Base-by-base conservation (phyloP, 1,140 invertebrate species). In the Temnothorax curvispinosus region DNA sequence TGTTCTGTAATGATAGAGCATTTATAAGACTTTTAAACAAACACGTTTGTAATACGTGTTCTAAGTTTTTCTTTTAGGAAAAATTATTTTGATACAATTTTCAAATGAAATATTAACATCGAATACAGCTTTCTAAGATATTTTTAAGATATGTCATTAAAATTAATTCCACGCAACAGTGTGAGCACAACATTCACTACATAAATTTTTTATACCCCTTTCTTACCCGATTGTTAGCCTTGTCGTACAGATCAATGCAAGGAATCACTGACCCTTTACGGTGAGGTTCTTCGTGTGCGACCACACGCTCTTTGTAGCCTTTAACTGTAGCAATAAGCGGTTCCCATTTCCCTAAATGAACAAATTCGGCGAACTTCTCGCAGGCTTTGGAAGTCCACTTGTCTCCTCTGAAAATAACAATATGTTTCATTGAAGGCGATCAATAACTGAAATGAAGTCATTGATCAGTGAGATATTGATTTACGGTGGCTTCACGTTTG, bases 241-340 rank as follows among this genome's bases (percentile, higher is more conserved):
- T 87, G 38, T 94, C 90, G 58, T 71, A 93, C 5, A 94, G 74
- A 27, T 93, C 92, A 8, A 94, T 58, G n/a, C 85, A 90, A 32
- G 91, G 92, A 86, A 94, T 91, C 1, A 92, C 88, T 18, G 91
- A 91, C 3, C 87, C 89, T 76, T 93, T 88, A 62, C 90, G 87
- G 15, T 76, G 87, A 27, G 82, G 90, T 27, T 54, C 87, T 54
- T 87, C 80, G 21, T 35, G 62, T n/a, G 64, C 67, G 0, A 78
- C 0, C 3, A 78, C 27, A 2, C 96, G 96, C 65, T 97, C 96
- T 89, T 96, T 96, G 91, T 97, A 97, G 0, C 96, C 96, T 35
- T 96, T 96, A 9, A 98, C 97, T 85, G 96, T 96, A 0, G 97
- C 97, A 35, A 96, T 95, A 0, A 98, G 90, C 15, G 96, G 94